A percentile compares a stretch with the other conserved stretches of the same genome.
phyloP scores from a whole-genome alignment of 1,140 invertebrate species.

The Papilio polyxenes region DNA sequence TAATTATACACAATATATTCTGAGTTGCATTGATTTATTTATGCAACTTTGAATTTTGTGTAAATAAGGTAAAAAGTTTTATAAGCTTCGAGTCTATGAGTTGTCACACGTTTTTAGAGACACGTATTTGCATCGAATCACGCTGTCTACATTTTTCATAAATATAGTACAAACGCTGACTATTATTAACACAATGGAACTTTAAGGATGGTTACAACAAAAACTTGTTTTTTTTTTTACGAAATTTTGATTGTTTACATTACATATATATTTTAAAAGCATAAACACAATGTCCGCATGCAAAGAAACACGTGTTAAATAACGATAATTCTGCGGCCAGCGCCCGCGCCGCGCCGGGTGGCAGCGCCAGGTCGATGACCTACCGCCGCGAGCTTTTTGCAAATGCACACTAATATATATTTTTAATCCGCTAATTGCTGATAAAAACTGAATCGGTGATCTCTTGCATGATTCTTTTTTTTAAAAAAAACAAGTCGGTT shows the following conservation, averaged over 20 bases:
- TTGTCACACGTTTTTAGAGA: not conserved
- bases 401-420: not conserved
- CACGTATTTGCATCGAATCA: no score
- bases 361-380: not conserved
- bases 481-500: not conserved
- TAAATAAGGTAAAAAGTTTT: not conserved
- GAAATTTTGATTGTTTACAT: slow-evolving; percentile 15
- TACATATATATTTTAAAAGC: slow-evolving; percentile 17
- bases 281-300: slow-evolving; percentile 21
- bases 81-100: not conserved
- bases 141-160: not conserved
- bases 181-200: not conserved
- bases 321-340: slow-evolving; percentile 14
- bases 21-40: no score
- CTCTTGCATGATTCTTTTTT: not conserved
- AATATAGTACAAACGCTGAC: not conserved
- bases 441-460: not conserved
- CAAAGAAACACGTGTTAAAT: slow-evolving; percentile 32
- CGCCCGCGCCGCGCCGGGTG: not conserved
- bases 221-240: not conserved
- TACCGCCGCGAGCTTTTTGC: not conserved
- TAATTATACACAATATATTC: no score
- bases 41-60: not conserved
- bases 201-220: not conserved
- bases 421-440: not conserved